These are phyloP conservation scores for Petromus typicus DNA, from an alignment of 2,113 vertebrate species.

Conservation along the genomic window DNA sequence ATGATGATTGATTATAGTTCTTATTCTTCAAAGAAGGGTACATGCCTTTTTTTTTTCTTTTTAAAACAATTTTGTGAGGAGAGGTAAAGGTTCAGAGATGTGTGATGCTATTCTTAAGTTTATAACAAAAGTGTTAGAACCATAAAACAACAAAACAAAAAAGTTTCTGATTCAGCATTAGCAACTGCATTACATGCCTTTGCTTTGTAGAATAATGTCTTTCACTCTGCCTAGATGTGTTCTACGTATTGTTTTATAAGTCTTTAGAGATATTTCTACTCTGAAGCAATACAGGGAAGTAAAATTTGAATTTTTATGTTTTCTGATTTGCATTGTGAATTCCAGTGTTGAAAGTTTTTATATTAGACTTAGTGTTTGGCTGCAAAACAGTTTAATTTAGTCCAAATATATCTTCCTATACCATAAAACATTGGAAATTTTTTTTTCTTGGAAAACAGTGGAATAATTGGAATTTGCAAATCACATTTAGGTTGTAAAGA, in stretches of 20 bases:
- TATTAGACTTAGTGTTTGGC: neutral
- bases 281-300: neutral
- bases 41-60: neutral
- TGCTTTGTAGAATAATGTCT: neutral
- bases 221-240: neutral
- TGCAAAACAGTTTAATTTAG: neutral
- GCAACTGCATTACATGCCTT: neutral
- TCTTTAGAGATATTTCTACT: neutral
- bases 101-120: neutral
- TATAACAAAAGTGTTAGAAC: neutral
- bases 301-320: neutral
- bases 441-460: neutral
- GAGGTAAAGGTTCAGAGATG: neutral
- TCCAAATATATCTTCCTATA: neutral
- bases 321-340: neutral
- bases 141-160: neutral
- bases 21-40: neutral
- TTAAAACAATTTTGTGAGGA: conserved; percentile 7
- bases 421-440: neutral
- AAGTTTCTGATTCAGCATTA: conserved; percentile 2
- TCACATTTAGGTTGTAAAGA: neutral
- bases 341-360: neutral
- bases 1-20: neutral
- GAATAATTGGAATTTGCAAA: neutral
- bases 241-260: neutral